Base-by-base conservation (phyloP, 2,888 invertebrate species). In the Cataglyphis altisquamis region DNA sequence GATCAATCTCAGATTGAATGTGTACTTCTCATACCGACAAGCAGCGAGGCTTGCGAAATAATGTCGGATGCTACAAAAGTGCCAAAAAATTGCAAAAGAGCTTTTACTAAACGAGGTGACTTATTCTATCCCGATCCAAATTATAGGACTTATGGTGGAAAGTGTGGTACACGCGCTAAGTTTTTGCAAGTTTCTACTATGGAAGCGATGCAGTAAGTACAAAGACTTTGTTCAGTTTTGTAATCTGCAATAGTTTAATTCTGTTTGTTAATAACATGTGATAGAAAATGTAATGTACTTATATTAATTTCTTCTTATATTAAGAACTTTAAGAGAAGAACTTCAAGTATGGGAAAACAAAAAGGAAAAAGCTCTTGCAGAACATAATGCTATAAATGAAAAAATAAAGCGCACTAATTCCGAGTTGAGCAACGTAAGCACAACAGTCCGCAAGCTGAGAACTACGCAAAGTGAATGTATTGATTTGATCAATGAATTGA, bases 1-100 rank as follows among this genome's bases (percentile, higher is more conserved):
- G 99, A 99, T 95, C 97, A 97, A 92, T 91, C 96, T 12, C 94
- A 95, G 66, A 95, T 98, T 73, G 99, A 99, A 95, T 96, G 96
- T 68, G 96, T 98, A 45, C 95, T 99, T 82, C 95, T 99, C 32
- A 97, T 98, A 85, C 96, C 97, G 2, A 96, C 96, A 4, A 96
- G 96, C 55, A 95, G 96, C 10, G 96, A 96, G 86, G 98, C 98
- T 0, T 96, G 97, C 73, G 94, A 96, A 0, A 95, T 98, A 12
- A 96, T 98, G 94, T 96, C 97, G 29, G 95, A 96, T 81, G 94
- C 92, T 73, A 95, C 95, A 82, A 96, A 96, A 91, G 97, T 98
- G 0, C 98, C 98, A 0, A 94, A 90, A 80, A 96, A 97, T 94
- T 97, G 97, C 92, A 92, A 92, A 41, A 96, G 96, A 92, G 96